Conservation (phyloP, 2,797 vertebrate species). For the Sebastolobus alascanus region DNA sequence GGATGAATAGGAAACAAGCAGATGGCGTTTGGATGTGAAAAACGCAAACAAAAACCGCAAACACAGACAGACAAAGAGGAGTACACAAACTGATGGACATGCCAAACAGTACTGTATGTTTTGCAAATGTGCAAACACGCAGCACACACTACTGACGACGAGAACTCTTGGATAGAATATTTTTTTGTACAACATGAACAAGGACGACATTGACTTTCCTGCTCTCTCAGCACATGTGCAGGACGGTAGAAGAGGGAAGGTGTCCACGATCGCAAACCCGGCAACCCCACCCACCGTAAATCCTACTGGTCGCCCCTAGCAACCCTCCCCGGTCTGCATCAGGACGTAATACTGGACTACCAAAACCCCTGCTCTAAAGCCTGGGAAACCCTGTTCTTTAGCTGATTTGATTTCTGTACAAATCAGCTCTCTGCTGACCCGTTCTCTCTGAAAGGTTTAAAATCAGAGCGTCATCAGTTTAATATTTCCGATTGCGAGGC, state of each 20-base stretch:
- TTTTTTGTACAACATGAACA: constrained; percentile 72
- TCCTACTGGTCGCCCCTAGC: constrained; percentile 38
- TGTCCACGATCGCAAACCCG: constrained; percentile 54
- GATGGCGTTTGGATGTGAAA: constrained; percentile 62
- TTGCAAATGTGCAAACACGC: constrained; percentile 57
- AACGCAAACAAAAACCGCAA: constrained; percentile 51
- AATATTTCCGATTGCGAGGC: not conserved
- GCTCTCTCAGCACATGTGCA: constrained; percentile 73
- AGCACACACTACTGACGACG: constrained; percentile 77
- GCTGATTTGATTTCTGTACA: constrained; percentile 64
- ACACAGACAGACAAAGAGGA: constrained; percentile 56
- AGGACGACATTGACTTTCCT: constrained; percentile 49
- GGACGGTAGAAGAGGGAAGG: constrained; percentile 75
- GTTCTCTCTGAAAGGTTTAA: constrained; percentile 10
- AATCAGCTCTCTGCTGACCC: constrained; percentile 39
- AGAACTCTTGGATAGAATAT: constrained; percentile 74
- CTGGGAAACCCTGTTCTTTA: constrained; percentile 31
- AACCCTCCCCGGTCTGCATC: constrained; percentile 52
- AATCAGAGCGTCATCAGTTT: constrained; percentile 25
- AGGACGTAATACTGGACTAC: constrained; percentile 59
- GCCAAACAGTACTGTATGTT: constrained; percentile 67
- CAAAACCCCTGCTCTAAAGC: constrained; percentile 33
- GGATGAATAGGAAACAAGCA: constrained; percentile 48
- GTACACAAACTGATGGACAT: constrained; percentile 58
- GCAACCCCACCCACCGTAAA: constrained; percentile 53